Base-by-base conservation (phyloP, 1,140 invertebrate genomes). In the Eurosta solidaginis region DNA sequence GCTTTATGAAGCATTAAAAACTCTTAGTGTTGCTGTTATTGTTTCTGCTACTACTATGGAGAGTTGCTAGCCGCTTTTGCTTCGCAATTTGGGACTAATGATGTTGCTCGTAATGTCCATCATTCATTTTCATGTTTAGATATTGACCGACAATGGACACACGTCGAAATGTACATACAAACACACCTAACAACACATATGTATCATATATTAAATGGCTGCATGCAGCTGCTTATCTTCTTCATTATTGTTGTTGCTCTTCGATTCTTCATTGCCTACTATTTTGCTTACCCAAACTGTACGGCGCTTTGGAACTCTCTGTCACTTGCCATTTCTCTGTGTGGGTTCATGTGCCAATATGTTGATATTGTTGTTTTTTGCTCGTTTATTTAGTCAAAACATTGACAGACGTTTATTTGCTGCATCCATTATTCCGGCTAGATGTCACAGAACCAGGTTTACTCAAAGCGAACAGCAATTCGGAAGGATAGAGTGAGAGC, bases 111-210 rank as follows among this genome's bases (percentile, higher is more conserved):
- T 47, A 74, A 74, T 74, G 73, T 74, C 73, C 44, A 74, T 74
- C 73, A 74, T 27, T 74, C 73, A 74, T 47, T 74, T 74, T 74
- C 73, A 74, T 74, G 73, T 74, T 45, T 47, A n/a, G n/a, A n/a
- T n/a, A 74, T 47, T 74, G 73, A 47, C 20, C 44, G 44, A 33
- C 40, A 74, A 74, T 74, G 73, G 73, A 74, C 73, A 74, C 44
- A 42, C 40, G 73, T 47, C 73, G 45, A 22, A 7, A 40, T 36
- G 17, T 7, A 20, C n/a, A 20, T 52, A 52, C 49, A 52, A 6
- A 52, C 49, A 52, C 49, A 52, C 22, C 20, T 14, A 5, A 6
- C 4, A 9, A 49, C 47, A 49, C 20, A 3, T 54, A 50, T 54
- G 22, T 22, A 40, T 33, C 7, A 17, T 33, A 17, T 40, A 33